Conservation (phyloP, 23 tunicate genomes). For the Pegea sp. region DNA sequence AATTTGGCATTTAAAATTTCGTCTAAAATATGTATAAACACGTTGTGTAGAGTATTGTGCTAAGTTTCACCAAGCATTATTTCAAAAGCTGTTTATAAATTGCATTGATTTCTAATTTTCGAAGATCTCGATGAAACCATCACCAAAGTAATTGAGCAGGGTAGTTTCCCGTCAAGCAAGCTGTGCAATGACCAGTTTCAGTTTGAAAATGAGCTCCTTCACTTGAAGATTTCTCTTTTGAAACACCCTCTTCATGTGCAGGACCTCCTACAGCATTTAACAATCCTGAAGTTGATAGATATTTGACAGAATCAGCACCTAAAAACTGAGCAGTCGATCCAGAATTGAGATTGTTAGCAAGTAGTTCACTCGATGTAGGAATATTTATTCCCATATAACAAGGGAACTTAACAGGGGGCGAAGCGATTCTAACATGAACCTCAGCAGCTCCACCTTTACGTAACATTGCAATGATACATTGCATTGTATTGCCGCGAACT, state of each 20-base stretch:
- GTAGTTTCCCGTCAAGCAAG: slow-evolving; percentile 58
- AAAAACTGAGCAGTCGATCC: slow-evolving; percentile 29
- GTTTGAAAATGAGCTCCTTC: neutral
- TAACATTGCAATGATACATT: slow-evolving; percentile 34
- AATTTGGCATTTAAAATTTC: too few species aligned
- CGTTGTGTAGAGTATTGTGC: too few species aligned
- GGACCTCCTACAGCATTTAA: slow-evolving; percentile 14
- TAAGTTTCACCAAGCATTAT: too few species aligned
- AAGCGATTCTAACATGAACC: slow-evolving; percentile 68
- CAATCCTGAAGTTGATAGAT: slow-evolving; percentile 43
- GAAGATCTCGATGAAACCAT: too few species aligned
- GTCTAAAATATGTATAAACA: too few species aligned
- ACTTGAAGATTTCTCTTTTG: neutral
- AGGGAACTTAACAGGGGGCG: slow-evolving; percentile 52
- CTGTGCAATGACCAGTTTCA: slow-evolving; percentile 44
- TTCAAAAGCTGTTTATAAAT: too few species aligned
- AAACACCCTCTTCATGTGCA: neutral
- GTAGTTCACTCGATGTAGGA: slow-evolving; percentile 40
- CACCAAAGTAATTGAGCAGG: slow-evolving; percentile 61
- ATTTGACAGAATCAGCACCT: slow-evolving; percentile 44
- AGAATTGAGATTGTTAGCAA: slow-evolving; percentile 32
- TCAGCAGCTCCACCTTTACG: slow-evolving; percentile 44
- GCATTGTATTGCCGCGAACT: slow-evolving; percentile 74
- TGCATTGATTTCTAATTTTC: too few species aligned
- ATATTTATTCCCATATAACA: slow-evolving; percentile 88